Percentiles rank a stretch among this genome's conserved stretches.
Evolutionary conservation across 2,797 vertebrate species (phyloP).

Genomic region (Pseudomugil gertrudae): DNA sequence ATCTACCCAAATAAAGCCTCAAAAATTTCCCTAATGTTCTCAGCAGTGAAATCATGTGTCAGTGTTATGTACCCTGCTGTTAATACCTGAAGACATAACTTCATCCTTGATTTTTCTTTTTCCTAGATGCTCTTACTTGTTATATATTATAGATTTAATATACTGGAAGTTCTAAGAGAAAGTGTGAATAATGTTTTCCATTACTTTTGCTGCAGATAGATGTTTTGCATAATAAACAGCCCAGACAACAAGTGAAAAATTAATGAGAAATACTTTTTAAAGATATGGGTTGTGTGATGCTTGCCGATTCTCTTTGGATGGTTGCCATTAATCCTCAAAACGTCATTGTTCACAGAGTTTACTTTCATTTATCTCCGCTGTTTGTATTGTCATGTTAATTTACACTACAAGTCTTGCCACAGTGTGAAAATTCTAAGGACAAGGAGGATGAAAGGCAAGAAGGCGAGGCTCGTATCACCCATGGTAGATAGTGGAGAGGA

Average conservation of each 20-base stretch:
- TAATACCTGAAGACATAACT: slow-evolving; percentile 60
- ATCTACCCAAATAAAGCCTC: slow-evolving; percentile 62
- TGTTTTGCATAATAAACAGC: slow-evolving; percentile 70
- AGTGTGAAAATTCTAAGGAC: slow-evolving; percentile 41
- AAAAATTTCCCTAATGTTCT: slow-evolving; percentile 70
- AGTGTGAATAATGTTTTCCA: slow-evolving; percentile 67
- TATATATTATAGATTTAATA: slow-evolving; percentile 52
- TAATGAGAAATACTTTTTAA: slow-evolving; percentile 62
- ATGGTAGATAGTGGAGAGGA: slow-evolving; percentile 42
- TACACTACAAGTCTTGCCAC: slow-evolving; percentile 28
- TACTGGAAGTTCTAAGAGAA: slow-evolving; percentile 39
- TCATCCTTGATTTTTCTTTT: slow-evolving; percentile 44
- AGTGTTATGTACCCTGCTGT: slow-evolving; percentile 52
- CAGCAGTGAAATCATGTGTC: slow-evolving; percentile 63
- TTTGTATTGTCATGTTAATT: slow-evolving; percentile 66
- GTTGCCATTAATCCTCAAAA: slow-evolving; percentile 53
- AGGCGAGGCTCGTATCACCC: slow-evolving; percentile 26
- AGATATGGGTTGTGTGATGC: slow-evolving; percentile 47
- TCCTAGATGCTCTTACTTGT: slow-evolving; percentile 39
- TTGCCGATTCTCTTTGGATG: slow-evolving; percentile 43
- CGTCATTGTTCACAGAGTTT: slow-evolving; percentile 46
- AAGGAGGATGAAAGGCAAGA: slow-evolving; percentile 48
- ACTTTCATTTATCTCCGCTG: slow-evolving; percentile 54
- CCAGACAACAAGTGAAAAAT: slow-evolving; percentile 65
- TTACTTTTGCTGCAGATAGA: slow-evolving; percentile 64